phyloP scores from a whole-genome alignment of 2,113 vertebrate genomes.

The Etia nguti region DNA sequence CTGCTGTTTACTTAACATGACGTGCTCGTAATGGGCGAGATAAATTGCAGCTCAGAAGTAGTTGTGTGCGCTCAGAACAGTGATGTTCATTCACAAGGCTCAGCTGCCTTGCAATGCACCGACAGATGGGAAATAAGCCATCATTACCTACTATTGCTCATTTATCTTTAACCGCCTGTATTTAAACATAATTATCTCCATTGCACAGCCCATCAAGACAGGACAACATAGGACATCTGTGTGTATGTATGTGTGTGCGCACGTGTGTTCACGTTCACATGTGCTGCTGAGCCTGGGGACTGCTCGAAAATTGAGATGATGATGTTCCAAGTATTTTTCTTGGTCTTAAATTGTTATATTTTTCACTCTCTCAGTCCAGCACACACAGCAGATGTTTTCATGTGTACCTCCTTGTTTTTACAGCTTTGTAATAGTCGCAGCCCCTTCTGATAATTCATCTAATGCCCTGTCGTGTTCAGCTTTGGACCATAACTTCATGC shows the following conservation, averaged over 20 bases:
- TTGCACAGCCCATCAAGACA: slow-evolving; percentile 44
- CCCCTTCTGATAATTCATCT: slow-evolving; percentile 45
- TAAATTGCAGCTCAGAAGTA: slow-evolving; percentile 4
- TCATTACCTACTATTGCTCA: slow-evolving; percentile 71
- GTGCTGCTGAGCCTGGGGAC: slow-evolving; percentile 14
- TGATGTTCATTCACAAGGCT: slow-evolving; percentile 51
- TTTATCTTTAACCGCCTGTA: slow-evolving; percentile 72
- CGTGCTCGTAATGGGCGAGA: neutral
- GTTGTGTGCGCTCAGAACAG: slow-evolving; percentile 28
- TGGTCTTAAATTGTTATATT: slow-evolving; percentile 31
- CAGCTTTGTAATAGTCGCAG: slow-evolving; percentile 54
- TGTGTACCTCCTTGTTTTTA: slow-evolving; percentile 48
- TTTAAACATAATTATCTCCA: slow-evolving; percentile 74
- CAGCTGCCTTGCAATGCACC: slow-evolving; percentile 39
- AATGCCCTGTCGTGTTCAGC: slow-evolving; percentile 41
- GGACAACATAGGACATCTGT: slow-evolving; percentile 60
- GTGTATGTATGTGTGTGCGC: slow-evolving; percentile 37
- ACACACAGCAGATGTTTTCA: slow-evolving; percentile 55
- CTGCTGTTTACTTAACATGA: neutral
- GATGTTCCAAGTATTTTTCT: slow-evolving; percentile 45
- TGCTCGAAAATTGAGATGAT: slow-evolving; percentile 48
- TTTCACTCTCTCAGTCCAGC: neutral
- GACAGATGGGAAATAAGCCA: slow-evolving; percentile 70
- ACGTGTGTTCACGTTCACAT: slow-evolving; percentile 16
- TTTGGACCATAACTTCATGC: slow-evolving; percentile 31